These are phyloP conservation scores for Miniopterus natalensis DNA, from an alignment of 2,113 vertebrate genomes.

Conservation along the genomic window DNA sequence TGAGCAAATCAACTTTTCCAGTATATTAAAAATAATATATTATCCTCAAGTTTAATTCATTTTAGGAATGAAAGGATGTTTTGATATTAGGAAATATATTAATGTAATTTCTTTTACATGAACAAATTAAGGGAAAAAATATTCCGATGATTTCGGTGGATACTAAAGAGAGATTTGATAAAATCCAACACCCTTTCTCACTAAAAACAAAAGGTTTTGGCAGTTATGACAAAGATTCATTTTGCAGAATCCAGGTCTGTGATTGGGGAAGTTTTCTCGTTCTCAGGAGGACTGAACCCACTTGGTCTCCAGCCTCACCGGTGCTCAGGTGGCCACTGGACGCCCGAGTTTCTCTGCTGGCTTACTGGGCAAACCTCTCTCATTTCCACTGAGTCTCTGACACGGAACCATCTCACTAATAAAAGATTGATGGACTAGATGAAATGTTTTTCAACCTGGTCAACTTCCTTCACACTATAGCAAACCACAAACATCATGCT, in stretches of 20 bases:
- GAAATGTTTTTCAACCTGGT: background rate
- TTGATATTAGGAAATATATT: slow-evolving; percentile 41
- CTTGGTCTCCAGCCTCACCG: background rate
- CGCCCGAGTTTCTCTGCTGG: background rate
- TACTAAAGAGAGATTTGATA: background rate
- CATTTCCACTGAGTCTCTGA: background rate
- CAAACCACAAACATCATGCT: background rate
- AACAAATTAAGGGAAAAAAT: background rate
- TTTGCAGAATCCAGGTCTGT: background rate
- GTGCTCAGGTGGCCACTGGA: background rate
- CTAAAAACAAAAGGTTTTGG: background rate
- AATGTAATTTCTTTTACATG: background rate
- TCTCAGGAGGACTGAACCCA: background rate
- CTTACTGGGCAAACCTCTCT: background rate
- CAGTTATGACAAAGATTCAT: background rate
- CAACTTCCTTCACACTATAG: background rate
- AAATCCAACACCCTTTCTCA: slow-evolving; percentile 12
- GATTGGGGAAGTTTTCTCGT: background rate
- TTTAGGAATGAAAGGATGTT: slow-evolving; percentile 64
- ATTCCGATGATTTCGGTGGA: background rate
- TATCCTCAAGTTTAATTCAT: slow-evolving; percentile 43
- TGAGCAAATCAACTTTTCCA: background rate
- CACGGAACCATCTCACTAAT: background rate
- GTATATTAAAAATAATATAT: background rate
- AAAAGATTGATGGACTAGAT: background rate